Conservation (phyloP, 2,113 vertebrate species). For the Mohoua ochrocephala region DNA sequence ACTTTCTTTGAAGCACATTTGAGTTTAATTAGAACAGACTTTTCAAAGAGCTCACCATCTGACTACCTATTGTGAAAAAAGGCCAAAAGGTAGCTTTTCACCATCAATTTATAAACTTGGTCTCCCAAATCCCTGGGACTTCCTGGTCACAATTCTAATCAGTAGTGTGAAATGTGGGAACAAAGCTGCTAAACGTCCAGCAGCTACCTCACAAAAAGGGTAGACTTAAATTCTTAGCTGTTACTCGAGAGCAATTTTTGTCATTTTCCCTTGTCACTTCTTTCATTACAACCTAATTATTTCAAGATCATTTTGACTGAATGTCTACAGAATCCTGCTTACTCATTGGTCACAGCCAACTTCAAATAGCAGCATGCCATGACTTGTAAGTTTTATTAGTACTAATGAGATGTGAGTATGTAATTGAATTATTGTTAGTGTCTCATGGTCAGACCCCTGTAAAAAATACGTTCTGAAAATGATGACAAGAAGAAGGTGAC, state of each 20-base stretch:
- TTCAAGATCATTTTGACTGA: not conserved
- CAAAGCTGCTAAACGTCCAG: not conserved
- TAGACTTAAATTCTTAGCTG: not conserved
- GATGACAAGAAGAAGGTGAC: not conserved
- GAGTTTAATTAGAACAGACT: constrained; percentile 30
- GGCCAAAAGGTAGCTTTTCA: not conserved
- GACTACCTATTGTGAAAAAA: constrained; percentile 29
- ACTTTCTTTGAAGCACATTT: constrained; percentile 22
- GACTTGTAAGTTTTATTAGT: not conserved
- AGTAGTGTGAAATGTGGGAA: not conserved
- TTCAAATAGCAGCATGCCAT: not conserved
- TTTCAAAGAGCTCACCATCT: constrained; percentile 14
- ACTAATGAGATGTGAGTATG: constrained; percentile 12
- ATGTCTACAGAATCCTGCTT: not conserved
- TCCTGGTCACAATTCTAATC: not conserved
- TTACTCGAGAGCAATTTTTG: not conserved
- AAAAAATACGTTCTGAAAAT: not conserved
- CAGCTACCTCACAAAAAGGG: not conserved
- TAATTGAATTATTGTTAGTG: not conserved
- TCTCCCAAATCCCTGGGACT: not conserved
- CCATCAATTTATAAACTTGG: not conserved
- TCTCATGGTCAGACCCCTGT: not conserved
- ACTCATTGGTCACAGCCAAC: not conserved
- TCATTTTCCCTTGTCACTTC: not conserved
- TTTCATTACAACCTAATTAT: not conserved